phyloP scores from a whole-genome alignment of 2,888 invertebrate species.

The Punctoribates punctum region DNA sequence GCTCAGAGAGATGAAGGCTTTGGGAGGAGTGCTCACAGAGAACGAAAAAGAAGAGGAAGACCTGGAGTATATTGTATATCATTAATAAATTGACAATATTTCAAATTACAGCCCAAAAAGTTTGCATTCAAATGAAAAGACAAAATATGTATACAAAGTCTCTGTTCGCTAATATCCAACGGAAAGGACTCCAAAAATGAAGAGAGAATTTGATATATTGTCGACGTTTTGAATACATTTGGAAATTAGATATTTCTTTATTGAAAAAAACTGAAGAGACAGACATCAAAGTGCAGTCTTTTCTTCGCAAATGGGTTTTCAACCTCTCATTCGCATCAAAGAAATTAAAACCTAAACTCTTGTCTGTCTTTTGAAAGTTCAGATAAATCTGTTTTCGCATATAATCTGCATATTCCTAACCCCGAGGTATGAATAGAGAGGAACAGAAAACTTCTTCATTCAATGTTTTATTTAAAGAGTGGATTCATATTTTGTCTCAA shows the following conservation, averaged over 20 bases:
- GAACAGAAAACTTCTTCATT: too few relatives aligned
- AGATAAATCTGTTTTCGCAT: neutral
- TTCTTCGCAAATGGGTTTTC: too few relatives aligned
- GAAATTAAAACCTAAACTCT: neutral
- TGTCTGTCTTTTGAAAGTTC: neutral
- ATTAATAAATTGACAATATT: conserved; percentile 29
- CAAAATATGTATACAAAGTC: too few relatives aligned
- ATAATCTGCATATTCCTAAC: conserved; percentile 24
- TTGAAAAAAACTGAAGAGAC: too few relatives aligned
- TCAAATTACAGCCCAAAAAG: neutral
- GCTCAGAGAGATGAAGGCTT: too few relatives aligned
- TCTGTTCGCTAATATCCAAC: too few relatives aligned
- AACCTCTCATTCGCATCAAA: too few relatives aligned
- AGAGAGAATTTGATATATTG: conserved; percentile 19
- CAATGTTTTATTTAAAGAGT: too few relatives aligned
- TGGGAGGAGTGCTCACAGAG: too few relatives aligned
- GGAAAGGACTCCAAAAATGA: neutral
- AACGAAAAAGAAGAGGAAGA: neutral
- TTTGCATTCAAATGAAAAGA: neutral
- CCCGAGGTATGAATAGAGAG: neutral
- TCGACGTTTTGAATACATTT: neutral
- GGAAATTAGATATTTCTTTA: neutral
- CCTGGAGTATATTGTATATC: neutral
- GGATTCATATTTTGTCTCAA: too few relatives aligned
- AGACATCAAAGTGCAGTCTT: too few relatives aligned